Base-by-base conservation (phyloP, 2,113 vertebrate species). In the Neogobius melanostomus region DNA sequence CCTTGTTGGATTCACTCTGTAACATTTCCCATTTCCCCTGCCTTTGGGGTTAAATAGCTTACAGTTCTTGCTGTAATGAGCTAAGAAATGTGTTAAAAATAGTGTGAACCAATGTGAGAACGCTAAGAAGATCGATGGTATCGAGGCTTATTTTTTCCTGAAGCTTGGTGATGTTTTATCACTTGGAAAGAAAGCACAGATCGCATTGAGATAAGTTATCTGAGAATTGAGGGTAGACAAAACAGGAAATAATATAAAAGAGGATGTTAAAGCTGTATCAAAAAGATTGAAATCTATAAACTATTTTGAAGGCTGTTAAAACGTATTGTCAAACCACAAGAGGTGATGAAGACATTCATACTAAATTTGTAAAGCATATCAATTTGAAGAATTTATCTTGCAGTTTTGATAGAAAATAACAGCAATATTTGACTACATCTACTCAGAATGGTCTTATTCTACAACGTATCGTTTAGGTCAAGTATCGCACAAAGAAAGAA, bases 101-200 rank as follows among this genome's bases (percentile, higher is more conserved):
- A 60, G 4, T 48, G 50, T 4, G 52, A 14, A 68, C 3, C 0
- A 59, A 53, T 51, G 16, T 67, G 60, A 66, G 65, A 73, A 61
- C 15, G 6, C 15, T 16, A 21, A 78, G 76, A 60, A 51, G 11
- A 7, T 15, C 0, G 72, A 83, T 69, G 44, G 53, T 70, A 80
- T 84, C 70, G 3, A 51, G 47, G 49, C 71, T 80, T 85, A 66
- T 82, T 82, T 77, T 82, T 54, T 82, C 71, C 64, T 0, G 15
- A 68, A 64, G 66, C 65, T 54, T 72, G 43, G 50, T 68, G 59
- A 75, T 78, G 48, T 77, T 74, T 73, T 21, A 56, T 70, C 59
- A 74, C 61, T 76, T 74, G 57, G 65, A 74, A 68, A 67, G 9
- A 62, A 36, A 68, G 50, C 65, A 43, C 53, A 71, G 68, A 75